Evolutionary conservation across 2,888 invertebrate species (phyloP).

Genomic region (Rosalia funebris): DNA sequence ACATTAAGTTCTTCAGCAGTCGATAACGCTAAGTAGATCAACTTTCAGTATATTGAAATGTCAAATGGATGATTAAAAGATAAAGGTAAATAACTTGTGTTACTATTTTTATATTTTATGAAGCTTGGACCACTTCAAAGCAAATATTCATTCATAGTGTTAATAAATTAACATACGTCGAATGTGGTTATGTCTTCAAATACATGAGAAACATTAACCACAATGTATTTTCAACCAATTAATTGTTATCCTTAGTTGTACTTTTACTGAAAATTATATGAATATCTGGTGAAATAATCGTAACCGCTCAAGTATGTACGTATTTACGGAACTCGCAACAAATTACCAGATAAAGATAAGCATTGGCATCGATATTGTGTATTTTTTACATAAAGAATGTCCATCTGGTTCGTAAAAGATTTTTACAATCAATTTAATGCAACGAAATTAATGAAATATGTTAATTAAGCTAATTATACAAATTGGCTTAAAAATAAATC

Average conservation of each 20-base stretch:
- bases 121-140: too few relatives aligned
- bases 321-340: too few relatives aligned
- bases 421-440: not conserved
- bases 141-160: too few relatives aligned
- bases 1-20: too few relatives aligned
- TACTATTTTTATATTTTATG: too few relatives aligned
- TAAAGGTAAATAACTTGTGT: too few relatives aligned
- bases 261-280: conserved; percentile 13
- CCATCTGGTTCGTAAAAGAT: not conserved
- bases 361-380: not conserved
- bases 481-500: not conserved
- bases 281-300: not conserved
- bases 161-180: not conserved
- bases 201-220: not conserved
- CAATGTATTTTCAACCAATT: conserved; percentile 20
- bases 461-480: not conserved
- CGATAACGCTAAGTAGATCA: too few relatives aligned
- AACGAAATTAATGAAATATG: not conserved
- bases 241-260: conserved; percentile 15
- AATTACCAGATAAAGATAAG: not conserved
- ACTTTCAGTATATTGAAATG: too few relatives aligned
- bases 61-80: too few relatives aligned
- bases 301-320: not conserved
- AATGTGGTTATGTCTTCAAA: not conserved
- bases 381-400: not conserved